Conservation (phyloP, 1,140 invertebrate species). For the Sycophaga agraensis region DNA sequence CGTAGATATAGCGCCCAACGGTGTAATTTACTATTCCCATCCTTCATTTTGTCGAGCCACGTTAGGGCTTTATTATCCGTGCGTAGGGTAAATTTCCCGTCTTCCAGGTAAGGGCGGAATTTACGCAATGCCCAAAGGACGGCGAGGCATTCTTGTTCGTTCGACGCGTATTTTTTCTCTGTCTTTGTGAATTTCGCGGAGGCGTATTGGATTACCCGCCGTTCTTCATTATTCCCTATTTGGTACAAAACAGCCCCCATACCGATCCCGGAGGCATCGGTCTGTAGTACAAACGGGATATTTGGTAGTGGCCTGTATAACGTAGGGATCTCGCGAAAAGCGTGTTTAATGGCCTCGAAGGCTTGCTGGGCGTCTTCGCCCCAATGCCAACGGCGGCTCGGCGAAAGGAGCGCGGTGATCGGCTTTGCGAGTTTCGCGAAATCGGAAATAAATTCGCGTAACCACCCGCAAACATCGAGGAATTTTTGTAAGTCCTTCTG, state of each 20-base stretch:
- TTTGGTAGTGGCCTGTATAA: slow-evolving; percentile 16
- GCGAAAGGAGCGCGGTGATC: slow-evolving; percentile 10
- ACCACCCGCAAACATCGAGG: slow-evolving; percentile 25
- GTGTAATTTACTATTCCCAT: slow-evolving; percentile 33
- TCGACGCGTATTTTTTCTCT: slow-evolving; percentile 29
- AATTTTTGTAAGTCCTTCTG: slow-evolving; percentile 22
- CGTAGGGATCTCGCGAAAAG: slow-evolving; percentile 5
- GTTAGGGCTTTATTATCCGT: too few species aligned
- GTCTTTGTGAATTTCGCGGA: slow-evolving; percentile 27
- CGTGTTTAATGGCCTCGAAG: slow-evolving; percentile 2
- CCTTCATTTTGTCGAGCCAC: slow-evolving; percentile 32
- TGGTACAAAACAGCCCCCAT: slow-evolving; percentile 35
- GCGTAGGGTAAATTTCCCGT: too few species aligned
- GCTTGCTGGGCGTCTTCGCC: background rate
- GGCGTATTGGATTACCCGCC: slow-evolving; percentile 23
- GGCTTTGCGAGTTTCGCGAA: background rate
- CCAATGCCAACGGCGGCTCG: slow-evolving; percentile 10
- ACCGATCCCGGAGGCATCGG: slow-evolving; percentile 24
- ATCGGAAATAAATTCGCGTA: slow-evolving; percentile 29
- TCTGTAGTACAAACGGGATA: slow-evolving; percentile 22
- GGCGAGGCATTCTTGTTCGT: too few species aligned
- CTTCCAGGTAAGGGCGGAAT: slow-evolving; percentile 32
- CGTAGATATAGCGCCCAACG: slow-evolving; percentile 39
- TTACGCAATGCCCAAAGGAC: slow-evolving; percentile 38
- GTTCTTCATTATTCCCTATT: background rate